phyloP scores from a whole-genome alignment of 2,113 vertebrate genomes.

The Siniperca chuatsi region DNA sequence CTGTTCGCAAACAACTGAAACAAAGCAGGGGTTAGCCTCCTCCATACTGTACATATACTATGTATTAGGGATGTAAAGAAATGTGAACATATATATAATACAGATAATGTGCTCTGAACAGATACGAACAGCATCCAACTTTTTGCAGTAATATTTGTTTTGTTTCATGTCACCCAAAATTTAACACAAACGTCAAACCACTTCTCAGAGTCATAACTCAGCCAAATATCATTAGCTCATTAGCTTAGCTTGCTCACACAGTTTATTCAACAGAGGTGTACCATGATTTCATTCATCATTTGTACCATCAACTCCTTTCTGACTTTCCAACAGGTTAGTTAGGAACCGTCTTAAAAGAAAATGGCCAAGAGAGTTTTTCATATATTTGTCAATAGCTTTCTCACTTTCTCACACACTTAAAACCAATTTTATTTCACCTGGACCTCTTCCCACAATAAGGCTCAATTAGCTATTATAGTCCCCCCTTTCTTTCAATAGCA shows the following conservation, averaged over 20 bases:
- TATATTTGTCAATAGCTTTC: no score
- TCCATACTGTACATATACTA: neutral
- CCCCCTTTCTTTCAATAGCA: no score
- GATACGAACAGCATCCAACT: neutral
- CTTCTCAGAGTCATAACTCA: neutral
- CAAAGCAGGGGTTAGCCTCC: neutral
- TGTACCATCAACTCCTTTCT: neutral
- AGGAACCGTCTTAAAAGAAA: no score
- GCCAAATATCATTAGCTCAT: no score
- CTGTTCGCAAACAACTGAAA: slow-evolving; percentile 2
- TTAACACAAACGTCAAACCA: no score
- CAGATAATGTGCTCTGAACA: neutral
- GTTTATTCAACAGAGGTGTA: neutral
- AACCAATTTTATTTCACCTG: no score
- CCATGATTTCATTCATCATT: neutral
- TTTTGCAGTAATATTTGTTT: neutral
- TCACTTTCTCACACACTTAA: no score
- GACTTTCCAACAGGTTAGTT: neutral
- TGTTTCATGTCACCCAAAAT: no score
- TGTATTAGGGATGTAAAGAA: no score
- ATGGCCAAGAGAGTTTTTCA: no score
- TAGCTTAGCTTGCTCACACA: neutral
- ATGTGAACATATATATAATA: neutral
- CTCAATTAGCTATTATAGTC: no score
- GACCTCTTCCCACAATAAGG: no score